A percentile compares a stretch with the other conserved stretches of the same genome.
These are phyloP conservation scores for Cantharis flavilabris DNA, from an alignment of 2,888 invertebrate genomes.

Conservation along the genomic window DNA sequence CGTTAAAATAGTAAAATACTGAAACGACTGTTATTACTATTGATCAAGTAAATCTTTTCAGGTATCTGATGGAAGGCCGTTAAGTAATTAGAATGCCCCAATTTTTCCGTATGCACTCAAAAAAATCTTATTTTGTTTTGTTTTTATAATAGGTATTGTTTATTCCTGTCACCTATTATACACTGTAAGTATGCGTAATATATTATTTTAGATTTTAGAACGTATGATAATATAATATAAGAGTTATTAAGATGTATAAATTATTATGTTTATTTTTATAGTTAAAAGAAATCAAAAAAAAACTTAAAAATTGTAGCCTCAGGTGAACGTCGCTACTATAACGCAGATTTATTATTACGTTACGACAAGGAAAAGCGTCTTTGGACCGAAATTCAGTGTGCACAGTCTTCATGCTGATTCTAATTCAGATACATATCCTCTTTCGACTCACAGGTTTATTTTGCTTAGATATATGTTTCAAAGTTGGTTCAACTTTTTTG, in stretches of 20 bases:
- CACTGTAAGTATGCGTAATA: too few species aligned
- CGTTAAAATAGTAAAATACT: too few species aligned
- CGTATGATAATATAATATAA: not conserved
- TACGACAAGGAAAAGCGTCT: conserved; percentile 33
- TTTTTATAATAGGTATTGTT: too few species aligned
- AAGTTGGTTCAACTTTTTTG: conserved; percentile 14
- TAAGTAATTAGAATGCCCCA: too few species aligned
- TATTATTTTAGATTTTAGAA: too few species aligned
- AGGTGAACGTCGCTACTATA: conserved; percentile 40
- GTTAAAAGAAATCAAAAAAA: not conserved
- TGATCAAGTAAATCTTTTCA: too few species aligned
- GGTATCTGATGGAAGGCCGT: too few species aligned
- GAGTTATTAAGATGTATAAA: not conserved
- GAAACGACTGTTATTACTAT: too few species aligned
- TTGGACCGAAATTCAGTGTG: conserved; percentile 29
- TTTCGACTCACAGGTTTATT: conserved; percentile 9
- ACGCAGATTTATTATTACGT: conserved; percentile 42
- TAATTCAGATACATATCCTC: conserved; percentile 37
- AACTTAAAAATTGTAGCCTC: conserved; percentile 30
- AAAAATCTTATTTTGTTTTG: too few species aligned
- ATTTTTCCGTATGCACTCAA: too few species aligned
- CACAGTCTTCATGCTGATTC: conserved; percentile 31
- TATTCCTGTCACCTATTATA: too few species aligned
- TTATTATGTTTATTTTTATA: not conserved
- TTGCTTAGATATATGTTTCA: conserved; percentile 17